Evolutionary conservation across 2,113 vertebrate species (phyloP).

Genomic region (Eretmochelys imbricata): DNA sequence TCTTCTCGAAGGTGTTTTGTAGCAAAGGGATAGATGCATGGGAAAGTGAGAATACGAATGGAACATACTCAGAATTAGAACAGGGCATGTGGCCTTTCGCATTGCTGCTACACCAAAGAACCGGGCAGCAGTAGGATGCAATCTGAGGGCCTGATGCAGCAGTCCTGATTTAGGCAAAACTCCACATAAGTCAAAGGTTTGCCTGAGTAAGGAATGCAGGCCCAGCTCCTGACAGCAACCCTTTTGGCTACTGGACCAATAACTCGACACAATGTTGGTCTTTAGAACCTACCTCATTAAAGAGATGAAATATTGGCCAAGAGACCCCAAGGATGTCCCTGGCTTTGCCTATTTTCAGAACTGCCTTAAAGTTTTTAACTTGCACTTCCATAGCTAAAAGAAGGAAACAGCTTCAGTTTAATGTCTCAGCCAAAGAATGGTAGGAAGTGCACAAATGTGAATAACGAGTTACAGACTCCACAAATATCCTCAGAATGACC

Average conservation of each 20-base stretch:
- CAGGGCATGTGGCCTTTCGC: background rate
- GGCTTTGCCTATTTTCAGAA: background rate
- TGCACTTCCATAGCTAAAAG: background rate
- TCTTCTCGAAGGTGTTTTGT: background rate
- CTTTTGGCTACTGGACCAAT: background rate
- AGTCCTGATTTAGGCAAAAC: background rate
- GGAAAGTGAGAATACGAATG: background rate
- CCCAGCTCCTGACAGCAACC: background rate
- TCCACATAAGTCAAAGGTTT: background rate
- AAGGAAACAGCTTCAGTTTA: background rate
- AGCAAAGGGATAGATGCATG: background rate
- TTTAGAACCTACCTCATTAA: background rate
- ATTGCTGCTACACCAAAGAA: background rate
- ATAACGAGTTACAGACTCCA: background rate
- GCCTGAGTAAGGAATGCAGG: background rate
- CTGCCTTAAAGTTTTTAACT: background rate
- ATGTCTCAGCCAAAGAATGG: background rate
- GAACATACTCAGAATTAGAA: background rate
- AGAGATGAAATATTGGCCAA: background rate
- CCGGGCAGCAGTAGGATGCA: accelerated
- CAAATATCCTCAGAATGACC: background rate
- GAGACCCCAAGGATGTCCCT: background rate
- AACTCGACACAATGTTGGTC: background rate
- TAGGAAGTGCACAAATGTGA: background rate
- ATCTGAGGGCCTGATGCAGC: background rate